Percentiles rank a stretch among this genome's conserved stretches.
phyloP scores from a whole-genome alignment of 2,888 invertebrate genomes.

The Ctenicera cuprea region DNA sequence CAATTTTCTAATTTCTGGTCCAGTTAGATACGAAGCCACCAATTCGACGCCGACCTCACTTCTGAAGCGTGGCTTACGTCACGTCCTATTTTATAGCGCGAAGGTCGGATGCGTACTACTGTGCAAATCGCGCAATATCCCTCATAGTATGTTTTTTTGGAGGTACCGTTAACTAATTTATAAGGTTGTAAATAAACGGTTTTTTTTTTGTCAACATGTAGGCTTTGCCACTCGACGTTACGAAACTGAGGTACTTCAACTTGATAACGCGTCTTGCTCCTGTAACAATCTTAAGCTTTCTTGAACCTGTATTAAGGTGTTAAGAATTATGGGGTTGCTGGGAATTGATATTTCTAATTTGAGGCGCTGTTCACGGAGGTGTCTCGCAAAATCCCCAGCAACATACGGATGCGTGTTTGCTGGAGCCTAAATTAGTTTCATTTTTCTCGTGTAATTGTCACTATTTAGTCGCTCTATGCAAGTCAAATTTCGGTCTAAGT shows the following conservation, averaged over 20 bases:
- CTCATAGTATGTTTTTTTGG: not conserved
- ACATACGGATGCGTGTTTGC: not conserved
- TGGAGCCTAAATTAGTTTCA: conserved; percentile 9
- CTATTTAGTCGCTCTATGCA: not conserved
- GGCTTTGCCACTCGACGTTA: not conserved
- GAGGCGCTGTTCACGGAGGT: not conserved
- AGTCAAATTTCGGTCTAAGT: conserved; percentile 6
- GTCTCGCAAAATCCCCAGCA: not conserved
- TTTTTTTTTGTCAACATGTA: not conserved
- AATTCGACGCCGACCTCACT: conserved; percentile 29
- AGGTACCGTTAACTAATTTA: not conserved
- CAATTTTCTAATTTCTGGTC: not conserved
- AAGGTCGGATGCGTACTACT: conserved; percentile 1
- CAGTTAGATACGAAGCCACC: conserved; percentile 12
- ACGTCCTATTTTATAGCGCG: conserved; percentile 27
- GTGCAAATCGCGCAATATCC: conserved; percentile 13
- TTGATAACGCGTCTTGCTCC: too few relatives aligned
- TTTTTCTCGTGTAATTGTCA: conserved; percentile 16
- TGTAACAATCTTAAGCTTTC: too few relatives aligned
- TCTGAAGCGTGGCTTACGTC: conserved; percentile 12
- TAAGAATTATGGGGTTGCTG: not conserved
- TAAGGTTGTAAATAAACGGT: not conserved
- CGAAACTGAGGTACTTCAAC: too few relatives aligned
- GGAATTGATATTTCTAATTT: not conserved
- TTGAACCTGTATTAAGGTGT: too few relatives aligned